Percentiles rank a stretch among this genome's conserved stretches.
These are phyloP conservation scores for Epizoanthus illoricatus DNA, from an alignment of 92 coral and sea anemone genomes.

Conservation along the genomic window DNA sequence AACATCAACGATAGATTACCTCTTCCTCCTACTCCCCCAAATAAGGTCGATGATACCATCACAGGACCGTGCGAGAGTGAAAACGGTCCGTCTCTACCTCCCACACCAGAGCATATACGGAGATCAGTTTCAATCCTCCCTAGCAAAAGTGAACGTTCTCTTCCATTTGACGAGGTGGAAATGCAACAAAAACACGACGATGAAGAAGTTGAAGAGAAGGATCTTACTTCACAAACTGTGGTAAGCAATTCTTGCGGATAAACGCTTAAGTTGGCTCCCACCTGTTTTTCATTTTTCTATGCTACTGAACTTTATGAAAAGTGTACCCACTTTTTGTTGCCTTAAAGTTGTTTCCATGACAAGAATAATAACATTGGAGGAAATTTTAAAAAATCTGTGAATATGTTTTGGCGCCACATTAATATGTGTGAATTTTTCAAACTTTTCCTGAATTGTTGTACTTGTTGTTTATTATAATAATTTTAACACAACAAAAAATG, in stretches of 20 bases:
- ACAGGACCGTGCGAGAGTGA: neutral
- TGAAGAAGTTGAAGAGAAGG: neutral
- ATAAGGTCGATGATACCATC: neutral
- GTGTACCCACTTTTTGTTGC: too few species aligned
- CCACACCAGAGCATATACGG: constrained; percentile 29
- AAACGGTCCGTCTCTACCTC: constrained; percentile 2
- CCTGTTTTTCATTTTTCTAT: too few species aligned
- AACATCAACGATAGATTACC: constrained; percentile 26
- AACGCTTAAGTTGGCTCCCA: too few species aligned
- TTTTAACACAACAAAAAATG: too few species aligned
- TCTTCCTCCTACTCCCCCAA: constrained; percentile 8
- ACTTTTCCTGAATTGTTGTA: too few species aligned
- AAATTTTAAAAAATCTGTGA: too few species aligned
- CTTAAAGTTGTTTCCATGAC: too few species aligned
- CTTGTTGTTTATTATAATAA: too few species aligned
- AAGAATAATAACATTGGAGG: too few species aligned
- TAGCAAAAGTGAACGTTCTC: neutral
- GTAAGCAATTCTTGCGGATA: neutral
- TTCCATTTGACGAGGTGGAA: neutral
- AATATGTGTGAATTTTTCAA: too few species aligned
- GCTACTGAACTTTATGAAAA: too few species aligned
- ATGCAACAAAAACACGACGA: neutral
- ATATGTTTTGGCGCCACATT: too few species aligned
- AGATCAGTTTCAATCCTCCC: neutral
- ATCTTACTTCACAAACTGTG: neutral